Evolutionary conservation across 2,888 invertebrate genomes (phyloP), one percentile per base, ranked within the genome.

Genomic region (Mystacides longicornis): DNA sequence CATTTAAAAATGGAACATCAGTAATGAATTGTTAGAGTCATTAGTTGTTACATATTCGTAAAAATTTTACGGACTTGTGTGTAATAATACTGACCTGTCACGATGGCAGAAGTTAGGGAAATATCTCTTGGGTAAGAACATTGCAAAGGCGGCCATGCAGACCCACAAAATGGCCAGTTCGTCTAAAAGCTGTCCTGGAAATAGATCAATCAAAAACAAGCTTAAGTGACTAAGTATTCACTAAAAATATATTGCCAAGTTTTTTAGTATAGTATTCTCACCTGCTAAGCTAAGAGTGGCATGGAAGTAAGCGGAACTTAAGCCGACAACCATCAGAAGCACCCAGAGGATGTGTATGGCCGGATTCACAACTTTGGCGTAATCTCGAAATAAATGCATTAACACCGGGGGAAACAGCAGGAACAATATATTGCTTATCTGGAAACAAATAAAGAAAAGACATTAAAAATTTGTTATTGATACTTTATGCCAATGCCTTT

Each of bases 111-210:
- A 81, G 63, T 76, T 77, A 11, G 87, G 87, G 64, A 87, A 86
- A 67, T 83, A 80, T 68, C 82, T 75, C 65, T 80, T 78, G 22
- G 88, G 88, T 54, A 83, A 79, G 71, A 88, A 89, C 73, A 89
- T 79, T 31, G 86, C 84, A 67, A 87, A 85, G 3, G 84, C 85
- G 20, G 87, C 86, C 78, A 87, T 85, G 63, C 86, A 84, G 1
- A 89, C 83, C 91, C 90, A 91, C 47, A 91, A 67, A 66, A 91
- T 91, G 46, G 89, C 83, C 62, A 90, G 71, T 68, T 91, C 90
- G 71, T 91, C 90, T 55, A 91, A 70, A 27, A 91, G 70, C 71
- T 91, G 90, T 22, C 89, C 88, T 81, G 64, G 54, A 71, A 59
- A n/a, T n/a, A n/a, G n/a, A n/a, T n/a, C n/a, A n/a, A n/a, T n/a